Percentiles rank a stretch among this genome's conserved stretches.
Conservation (phyloP, 2,113 vertebrate species). For the Macheiramphus alcinus region DNA sequence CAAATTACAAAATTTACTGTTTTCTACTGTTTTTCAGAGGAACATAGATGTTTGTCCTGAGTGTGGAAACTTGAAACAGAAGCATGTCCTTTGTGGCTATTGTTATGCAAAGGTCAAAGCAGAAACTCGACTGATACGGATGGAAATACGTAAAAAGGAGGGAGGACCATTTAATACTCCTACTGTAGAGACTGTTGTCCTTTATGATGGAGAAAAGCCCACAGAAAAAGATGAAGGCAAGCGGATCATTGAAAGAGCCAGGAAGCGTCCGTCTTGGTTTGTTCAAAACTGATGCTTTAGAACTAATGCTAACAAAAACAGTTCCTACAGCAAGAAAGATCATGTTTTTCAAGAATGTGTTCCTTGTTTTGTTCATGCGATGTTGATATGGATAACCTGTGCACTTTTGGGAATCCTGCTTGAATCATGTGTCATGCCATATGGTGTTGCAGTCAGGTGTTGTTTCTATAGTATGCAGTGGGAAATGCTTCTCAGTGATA, state of each 20-base stretch:
- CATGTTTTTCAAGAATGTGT: neutral
- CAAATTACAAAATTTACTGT: neutral
- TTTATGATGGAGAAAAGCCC: conserved; percentile 85
- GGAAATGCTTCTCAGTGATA: neutral
- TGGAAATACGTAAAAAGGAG: conserved; percentile 82
- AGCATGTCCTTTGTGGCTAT: conserved; percentile 87
- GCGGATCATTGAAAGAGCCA: conserved; percentile 84
- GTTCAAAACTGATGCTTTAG: conserved; percentile 57
- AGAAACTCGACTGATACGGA: conserved; percentile 82
- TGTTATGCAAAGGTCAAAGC: conserved; percentile 86
- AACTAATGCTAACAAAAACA: neutral
- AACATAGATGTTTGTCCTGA: conserved; percentile 89
- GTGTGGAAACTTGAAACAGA: conserved; percentile 93
- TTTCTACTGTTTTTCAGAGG: conserved; percentile 69
- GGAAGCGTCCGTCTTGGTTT: conserved; percentile 92
- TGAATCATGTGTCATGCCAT: neutral
- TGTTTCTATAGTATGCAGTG: neutral
- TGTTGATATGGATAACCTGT: neutral
- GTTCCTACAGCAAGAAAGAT: neutral
- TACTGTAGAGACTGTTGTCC: conserved; percentile 78
- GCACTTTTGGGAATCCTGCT: neutral
- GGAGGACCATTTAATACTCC: conserved; percentile 82
- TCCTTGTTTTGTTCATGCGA: neutral
- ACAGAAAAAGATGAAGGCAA: conserved; percentile 79
- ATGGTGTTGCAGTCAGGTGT: neutral